Percentiles rank a stretch among this genome's conserved stretches.
These are phyloP conservation scores for Ormyrus pomaceus DNA, from an alignment of 2,888 invertebrate genomes.

Conservation along the genomic window DNA sequence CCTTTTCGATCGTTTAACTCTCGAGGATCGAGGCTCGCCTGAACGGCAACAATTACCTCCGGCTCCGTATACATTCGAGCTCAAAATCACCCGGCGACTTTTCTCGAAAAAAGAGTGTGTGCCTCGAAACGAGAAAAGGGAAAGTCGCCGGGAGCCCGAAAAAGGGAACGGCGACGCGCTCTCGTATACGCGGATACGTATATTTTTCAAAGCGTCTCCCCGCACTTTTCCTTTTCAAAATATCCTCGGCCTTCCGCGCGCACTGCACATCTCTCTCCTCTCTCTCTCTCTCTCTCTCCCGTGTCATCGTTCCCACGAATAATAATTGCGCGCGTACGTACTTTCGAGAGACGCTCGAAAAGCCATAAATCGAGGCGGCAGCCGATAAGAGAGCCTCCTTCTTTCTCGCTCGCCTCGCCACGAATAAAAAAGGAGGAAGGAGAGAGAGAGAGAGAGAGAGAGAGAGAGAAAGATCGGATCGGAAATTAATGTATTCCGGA, in stretches of 20 bases:
- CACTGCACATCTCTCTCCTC: neutral
- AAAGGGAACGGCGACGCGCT: no score
- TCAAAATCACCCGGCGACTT: no score
- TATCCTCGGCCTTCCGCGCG: neutral
- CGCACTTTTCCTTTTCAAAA: constrained; percentile 48
- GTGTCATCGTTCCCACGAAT: constrained; percentile 31
- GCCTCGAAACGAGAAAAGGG: neutral
- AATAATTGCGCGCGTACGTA: constrained; percentile 14
- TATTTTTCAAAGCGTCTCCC: constrained; percentile 7
- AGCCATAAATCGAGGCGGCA: constrained; percentile 14
- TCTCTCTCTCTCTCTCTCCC: neutral
- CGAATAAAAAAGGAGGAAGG: neutral
- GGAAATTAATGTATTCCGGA: constrained; percentile 63
- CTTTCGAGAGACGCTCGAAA: constrained; percentile 8
- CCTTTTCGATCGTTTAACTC: neutral
- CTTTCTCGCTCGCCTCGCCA: neutral
- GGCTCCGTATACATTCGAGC: no score
- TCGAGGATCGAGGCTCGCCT: neutral
- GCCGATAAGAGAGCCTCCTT: constrained; percentile 1
- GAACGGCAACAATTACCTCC: no score
- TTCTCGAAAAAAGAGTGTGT: constrained; percentile 14
- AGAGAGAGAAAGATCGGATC: constrained; percentile 27
- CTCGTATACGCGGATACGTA: neutral
- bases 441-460: constrained; percentile 1
- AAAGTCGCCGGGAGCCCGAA: neutral